A percentile compares a stretch with the other conserved stretches of the same genome.
Evolutionary conservation across 2,797 vertebrate genomes (phyloP).

Genomic region (Passerculus sandwichensis): DNA sequence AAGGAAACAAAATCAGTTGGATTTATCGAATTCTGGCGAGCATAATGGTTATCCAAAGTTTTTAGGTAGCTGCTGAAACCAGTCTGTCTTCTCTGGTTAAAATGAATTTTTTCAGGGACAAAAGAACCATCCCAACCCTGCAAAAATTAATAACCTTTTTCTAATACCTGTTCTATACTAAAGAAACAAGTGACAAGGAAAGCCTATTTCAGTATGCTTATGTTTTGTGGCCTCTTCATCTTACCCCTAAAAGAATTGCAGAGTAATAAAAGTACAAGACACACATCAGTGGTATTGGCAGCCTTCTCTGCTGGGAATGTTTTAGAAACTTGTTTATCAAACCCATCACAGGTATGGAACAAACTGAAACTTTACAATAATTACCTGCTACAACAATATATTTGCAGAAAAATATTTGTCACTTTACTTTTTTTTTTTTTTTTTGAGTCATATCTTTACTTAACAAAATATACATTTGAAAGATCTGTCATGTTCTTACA

Average conservation of each 20-base stretch:
- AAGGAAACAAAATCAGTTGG: neutral
- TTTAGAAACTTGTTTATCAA: neutral
- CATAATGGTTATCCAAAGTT: neutral
- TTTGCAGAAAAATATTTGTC: neutral
- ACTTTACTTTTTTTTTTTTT: neutral
- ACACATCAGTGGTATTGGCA: rapidly evolving
- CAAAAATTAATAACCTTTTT: neutral
- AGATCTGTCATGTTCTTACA: neutral
- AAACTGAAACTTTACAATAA: neutral
- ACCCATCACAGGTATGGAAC: neutral
- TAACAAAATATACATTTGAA: neutral
- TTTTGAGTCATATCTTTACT: neutral
- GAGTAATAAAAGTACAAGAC: neutral
- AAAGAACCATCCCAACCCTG: neutral
- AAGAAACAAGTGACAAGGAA: neutral
- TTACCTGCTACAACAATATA: neutral
- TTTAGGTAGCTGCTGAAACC: neutral
- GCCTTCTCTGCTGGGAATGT: neutral
- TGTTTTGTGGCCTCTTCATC: neutral
- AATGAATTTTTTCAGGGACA: neutral
- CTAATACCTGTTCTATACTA: neutral
- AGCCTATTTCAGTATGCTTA: neutral
- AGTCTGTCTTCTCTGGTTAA: neutral
- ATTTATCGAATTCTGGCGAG: neutral
- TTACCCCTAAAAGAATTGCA: neutral